phyloP scores from a whole-genome alignment of 2,113 vertebrate species.

The Vombatus ursinus region DNA sequence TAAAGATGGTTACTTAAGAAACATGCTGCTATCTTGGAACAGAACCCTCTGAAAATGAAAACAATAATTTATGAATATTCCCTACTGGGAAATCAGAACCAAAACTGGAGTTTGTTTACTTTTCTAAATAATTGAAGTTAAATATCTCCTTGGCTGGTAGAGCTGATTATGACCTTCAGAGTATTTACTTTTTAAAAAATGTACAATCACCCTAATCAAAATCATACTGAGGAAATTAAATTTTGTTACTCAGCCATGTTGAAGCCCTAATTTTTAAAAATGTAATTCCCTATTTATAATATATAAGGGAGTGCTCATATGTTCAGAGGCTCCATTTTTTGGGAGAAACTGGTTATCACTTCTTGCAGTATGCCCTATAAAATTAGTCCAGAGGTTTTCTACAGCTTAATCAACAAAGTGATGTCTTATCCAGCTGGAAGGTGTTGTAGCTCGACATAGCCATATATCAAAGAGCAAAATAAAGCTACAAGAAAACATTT shows the following conservation, averaged over 20 bases:
- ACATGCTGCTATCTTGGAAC: conserved; percentile 16
- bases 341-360: conserved; percentile 8
- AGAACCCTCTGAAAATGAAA: conserved; percentile 48
- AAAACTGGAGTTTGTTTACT: neutral
- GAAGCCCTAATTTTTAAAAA: conserved; percentile 19
- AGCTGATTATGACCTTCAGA: conserved; percentile 31
- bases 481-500: conserved; percentile 18
- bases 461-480: conserved; percentile 11
- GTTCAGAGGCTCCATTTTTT: conserved; percentile 17
- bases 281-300: conserved; percentile 7
- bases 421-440: conserved; percentile 41
- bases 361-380: neutral
- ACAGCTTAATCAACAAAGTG: conserved; percentile 37
- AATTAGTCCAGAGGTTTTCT: conserved; percentile 29
- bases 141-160: conserved; percentile 35
- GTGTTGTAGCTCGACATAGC: neutral
- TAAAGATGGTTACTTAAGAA: conserved; percentile 27
- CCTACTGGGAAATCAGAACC: conserved; percentile 33
- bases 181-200: conserved; percentile 29
- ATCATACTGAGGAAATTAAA: conserved; percentile 43
- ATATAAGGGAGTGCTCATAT: neutral
- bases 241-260: conserved; percentile 29
- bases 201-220: conserved; percentile 2
- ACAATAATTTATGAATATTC: conserved; percentile 10
- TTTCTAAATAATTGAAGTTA: conserved; percentile 40